Evolutionary conservation across 2,113 vertebrate species (phyloP).

Genomic region (Erythrolamprus reginae): DNA sequence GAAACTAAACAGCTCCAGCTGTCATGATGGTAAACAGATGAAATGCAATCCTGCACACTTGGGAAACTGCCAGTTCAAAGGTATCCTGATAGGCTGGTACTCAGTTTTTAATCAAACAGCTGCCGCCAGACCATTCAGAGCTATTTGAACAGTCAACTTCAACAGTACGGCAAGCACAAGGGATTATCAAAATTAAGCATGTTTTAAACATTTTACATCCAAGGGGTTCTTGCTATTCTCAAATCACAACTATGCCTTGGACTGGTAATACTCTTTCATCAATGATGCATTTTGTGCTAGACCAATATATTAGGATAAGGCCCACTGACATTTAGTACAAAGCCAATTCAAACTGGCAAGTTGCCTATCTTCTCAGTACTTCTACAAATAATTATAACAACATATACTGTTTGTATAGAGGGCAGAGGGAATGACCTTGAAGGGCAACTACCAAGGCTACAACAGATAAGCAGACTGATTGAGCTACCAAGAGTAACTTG

Average conservation of each 20-base stretch:
- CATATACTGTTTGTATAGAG: not conserved
- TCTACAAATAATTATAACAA: not conserved
- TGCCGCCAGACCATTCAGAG: slow-evolving; percentile 45
- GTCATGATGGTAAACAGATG: slow-evolving; percentile 58
- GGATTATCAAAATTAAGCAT: slow-evolving; percentile 34
- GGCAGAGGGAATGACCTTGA: not conserved
- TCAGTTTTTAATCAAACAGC: slow-evolving; percentile 52
- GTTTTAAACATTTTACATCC: slow-evolving; percentile 3
- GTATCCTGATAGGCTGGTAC: slow-evolving; percentile 54
- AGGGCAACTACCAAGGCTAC: not conserved
- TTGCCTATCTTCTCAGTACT: not conserved
- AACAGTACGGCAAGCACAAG: slow-evolving; percentile 7
- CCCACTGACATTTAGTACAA: not conserved
- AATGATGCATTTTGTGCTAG: not conserved
- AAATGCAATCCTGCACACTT: slow-evolving; percentile 52
- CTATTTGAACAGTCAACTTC: slow-evolving; percentile 14
- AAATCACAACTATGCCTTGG: slow-evolving; percentile 5
- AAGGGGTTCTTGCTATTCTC: not conserved
- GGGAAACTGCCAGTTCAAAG: slow-evolving; percentile 59
- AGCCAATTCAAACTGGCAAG: slow-evolving; percentile 13
- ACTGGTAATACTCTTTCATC: not conserved
- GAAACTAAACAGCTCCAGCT: slow-evolving; percentile 63
- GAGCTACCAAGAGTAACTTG: not conserved
- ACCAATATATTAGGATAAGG: slow-evolving; percentile 7
- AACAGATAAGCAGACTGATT: not conserved